Evolutionary conservation across 2,113 vertebrate genomes (phyloP), one percentile per base, ranked within the genome.

Genomic region (Corvus moneduloides): DNA sequence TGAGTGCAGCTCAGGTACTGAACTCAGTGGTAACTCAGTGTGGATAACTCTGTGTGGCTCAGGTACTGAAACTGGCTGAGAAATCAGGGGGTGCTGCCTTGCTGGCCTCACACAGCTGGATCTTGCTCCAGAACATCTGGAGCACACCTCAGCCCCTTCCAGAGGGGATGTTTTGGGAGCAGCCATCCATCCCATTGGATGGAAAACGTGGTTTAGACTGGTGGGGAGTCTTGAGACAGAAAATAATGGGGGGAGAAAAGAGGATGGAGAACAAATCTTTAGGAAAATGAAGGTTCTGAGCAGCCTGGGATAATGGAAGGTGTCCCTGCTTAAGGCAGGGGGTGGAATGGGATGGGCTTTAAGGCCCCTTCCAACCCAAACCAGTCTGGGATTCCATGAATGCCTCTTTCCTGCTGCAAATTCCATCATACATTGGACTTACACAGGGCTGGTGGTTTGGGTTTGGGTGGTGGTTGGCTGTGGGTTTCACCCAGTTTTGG

Each of bases 401-500:
- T 33, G 12, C 26, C 24, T 92, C 64, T 22, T 72, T 46, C 5
- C 32, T 59, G 32, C 26, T 14, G 6, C 13, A 2, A 7, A 23
- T 68, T 27, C 41, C 69, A 32, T 43, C 44, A 11, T 18, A 9
- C 3, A 7, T 21, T 61, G 11, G 5, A 6, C 73, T 46, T 68
- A 20, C 6, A 2, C 17, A 39, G 52, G 35, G 20, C 21, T 49
- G 16, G 16, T 3, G 0, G 30, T 49, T 37, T 2, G 7, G 8
- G 39, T 64, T 63, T 64, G 61, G 27, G 37, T 63, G 37, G 27
- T 14, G 39, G 21, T 63, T 41, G 28, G 55, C 17, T 52, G 37
- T 44, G 54, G 17, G 3, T n/a, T 41, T 44, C 21, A n/a, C 9
- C 9, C 0, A 1, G 27, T 16, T 71, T 56, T 18, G 46, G 27